These are phyloP conservation scores for Phrynosoma blainvillii DNA, from an alignment of 2,113 vertebrate genomes.

Conservation along the genomic window DNA sequence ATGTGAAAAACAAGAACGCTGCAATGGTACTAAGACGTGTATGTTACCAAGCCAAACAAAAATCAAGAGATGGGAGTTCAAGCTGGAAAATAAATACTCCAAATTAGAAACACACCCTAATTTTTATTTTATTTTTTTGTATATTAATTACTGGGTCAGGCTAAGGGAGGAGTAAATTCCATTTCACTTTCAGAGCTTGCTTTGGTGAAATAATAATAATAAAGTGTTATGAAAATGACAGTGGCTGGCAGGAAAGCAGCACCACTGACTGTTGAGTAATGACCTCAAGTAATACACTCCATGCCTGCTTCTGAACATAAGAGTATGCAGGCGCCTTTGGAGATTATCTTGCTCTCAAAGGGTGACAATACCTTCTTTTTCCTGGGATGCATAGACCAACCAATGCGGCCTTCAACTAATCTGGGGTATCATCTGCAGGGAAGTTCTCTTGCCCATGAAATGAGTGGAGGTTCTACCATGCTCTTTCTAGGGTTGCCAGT, in stretches of 20 bases:
- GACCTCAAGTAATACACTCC: not conserved
- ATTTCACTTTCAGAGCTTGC: conserved; percentile 15
- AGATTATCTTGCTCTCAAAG: not conserved
- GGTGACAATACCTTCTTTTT: not conserved
- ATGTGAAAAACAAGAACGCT: not conserved
- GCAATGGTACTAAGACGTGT: too few species aligned
- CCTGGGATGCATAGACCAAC: not conserved
- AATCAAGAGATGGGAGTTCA: not conserved
- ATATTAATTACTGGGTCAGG: conserved; percentile 1
- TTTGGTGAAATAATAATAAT: not conserved
- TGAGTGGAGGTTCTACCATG: too few species aligned
- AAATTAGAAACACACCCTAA: conserved; percentile 15
- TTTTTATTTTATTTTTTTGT: not conserved
- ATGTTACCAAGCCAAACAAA: not conserved
- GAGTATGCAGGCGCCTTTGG: too few species aligned
- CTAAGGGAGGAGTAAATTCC: not conserved
- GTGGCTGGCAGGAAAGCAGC: not conserved
- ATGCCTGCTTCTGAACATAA: not conserved
- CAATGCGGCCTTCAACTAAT: not conserved
- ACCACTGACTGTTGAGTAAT: not conserved
- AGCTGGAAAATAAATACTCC: not conserved
- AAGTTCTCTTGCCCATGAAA: not conserved
- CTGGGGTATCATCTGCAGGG: not conserved
- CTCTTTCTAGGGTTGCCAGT: too few species aligned
- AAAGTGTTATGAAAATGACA: not conserved